Percentiles rank a stretch among this genome's conserved stretches.
phyloP scores from a whole-genome alignment of 2,797 vertebrate genomes.

The Acanthurus lineatus region DNA sequence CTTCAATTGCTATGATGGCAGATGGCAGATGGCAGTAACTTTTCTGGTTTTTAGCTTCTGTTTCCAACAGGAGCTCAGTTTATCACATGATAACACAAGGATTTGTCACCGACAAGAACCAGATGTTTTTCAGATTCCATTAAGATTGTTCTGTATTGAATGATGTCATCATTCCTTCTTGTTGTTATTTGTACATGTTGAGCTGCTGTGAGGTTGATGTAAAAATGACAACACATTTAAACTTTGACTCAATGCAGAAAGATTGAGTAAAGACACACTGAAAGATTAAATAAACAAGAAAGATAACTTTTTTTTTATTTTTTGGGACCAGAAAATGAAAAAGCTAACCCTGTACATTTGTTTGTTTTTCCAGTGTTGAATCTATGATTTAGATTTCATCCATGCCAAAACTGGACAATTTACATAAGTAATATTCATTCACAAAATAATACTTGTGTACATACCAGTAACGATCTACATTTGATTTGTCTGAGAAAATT shows the following conservation, averaged over 20 bases:
- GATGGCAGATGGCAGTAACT: conserved; percentile 5
- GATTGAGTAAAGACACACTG: not conserved
- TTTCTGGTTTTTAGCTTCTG: not conserved
- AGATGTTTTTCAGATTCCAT: not conserved
- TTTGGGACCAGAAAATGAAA: no score
- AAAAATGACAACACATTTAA: not conserved
- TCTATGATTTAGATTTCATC: not conserved
- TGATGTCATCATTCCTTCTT: not conserved
- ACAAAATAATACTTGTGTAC: not conserved
- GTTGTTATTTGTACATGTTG: conserved; percentile 29
- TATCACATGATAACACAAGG: conserved; percentile 14
- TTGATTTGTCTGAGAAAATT: not conserved
- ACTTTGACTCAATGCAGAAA: not conserved
- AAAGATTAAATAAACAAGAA: not conserved
- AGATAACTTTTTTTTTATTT: not conserved
- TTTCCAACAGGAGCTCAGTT: conserved; percentile 17
- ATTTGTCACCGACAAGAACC: conserved; percentile 11
- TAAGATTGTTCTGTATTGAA: not conserved
- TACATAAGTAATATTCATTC: not conserved
- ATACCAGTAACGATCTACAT: not conserved
- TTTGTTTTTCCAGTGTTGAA: conserved; percentile 2
- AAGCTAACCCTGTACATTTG: no score
- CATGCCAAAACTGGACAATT: not conserved
- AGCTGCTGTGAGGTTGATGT: not conserved
- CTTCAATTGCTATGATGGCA: not conserved